phyloP scores from a whole-genome alignment of 2,113 vertebrate species.

The Phalacrocorax aristotelis region DNA sequence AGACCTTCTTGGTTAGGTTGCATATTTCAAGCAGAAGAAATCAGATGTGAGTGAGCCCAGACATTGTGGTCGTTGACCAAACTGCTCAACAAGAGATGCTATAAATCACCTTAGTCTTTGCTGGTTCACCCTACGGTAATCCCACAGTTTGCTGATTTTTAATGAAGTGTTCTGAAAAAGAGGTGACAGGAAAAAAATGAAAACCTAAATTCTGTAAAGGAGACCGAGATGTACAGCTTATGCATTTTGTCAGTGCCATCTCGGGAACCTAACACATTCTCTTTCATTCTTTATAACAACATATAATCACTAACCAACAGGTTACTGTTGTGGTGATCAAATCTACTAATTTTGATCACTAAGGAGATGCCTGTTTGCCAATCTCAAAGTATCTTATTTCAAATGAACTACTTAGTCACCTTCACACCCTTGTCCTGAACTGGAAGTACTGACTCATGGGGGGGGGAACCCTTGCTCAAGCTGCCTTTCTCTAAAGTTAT shows the following conservation, averaged over 20 bases:
- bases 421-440: background rate
- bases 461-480: background rate
- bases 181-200: background rate
- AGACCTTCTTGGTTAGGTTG: background rate
- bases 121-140: background rate
- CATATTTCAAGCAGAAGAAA: background rate
- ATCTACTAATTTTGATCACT: background rate
- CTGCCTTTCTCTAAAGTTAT: background rate
- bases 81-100: background rate
- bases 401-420: background rate
- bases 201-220: background rate
- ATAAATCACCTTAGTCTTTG: background rate
- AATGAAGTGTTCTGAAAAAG: background rate
- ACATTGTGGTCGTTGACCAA: background rate
- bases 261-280: background rate
- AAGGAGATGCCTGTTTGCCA: background rate
- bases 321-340: background rate
- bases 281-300: background rate
- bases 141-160: too few species aligned
- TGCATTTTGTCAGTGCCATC: background rate
- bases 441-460: background rate
- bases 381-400: background rate
- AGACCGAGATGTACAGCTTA: background rate
- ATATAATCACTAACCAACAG: background rate
- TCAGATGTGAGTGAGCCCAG: fast-evolving